These are phyloP conservation scores for Rissa tridactyla DNA, from an alignment of 2,113 vertebrate genomes.

Conservation along the genomic window DNA sequence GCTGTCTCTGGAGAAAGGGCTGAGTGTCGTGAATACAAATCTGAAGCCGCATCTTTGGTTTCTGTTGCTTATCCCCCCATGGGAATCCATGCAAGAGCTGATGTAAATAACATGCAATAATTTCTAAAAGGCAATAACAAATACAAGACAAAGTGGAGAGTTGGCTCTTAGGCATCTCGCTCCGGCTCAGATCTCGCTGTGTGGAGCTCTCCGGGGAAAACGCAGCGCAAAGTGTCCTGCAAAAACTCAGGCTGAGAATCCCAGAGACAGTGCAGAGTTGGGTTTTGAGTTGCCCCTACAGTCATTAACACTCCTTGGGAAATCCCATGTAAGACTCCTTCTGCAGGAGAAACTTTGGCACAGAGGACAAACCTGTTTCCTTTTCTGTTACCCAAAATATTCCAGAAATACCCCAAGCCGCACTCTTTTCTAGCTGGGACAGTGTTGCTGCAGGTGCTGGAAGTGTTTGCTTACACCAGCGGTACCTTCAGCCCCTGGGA, in stretches of 20 bases:
- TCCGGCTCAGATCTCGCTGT: accelerated
- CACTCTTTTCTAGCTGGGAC: background rate
- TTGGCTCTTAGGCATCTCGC: background rate
- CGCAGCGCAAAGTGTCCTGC: background rate
- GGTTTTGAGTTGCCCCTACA: background rate
- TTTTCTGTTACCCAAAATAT: background rate
- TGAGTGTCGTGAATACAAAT: background rate
- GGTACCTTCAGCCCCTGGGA: background rate
- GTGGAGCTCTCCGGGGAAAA: background rate
- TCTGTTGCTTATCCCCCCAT: background rate
- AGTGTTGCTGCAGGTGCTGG: background rate
- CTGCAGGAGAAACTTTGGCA: background rate
- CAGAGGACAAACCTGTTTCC: background rate
- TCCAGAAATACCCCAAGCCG: background rate
- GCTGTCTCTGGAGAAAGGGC: background rate
- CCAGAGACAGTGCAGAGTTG: background rate
- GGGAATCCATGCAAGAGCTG: background rate
- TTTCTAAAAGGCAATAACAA: background rate
- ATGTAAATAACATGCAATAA: background rate
- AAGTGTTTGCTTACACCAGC: background rate
- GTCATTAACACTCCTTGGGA: background rate
- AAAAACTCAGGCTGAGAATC: background rate
- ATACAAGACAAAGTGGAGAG: background rate
- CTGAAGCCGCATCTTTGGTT: background rate
- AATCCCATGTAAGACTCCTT: background rate